Conservation (phyloP, 2,113 vertebrate species). For the Ornithorhynchus anatinus region DNA sequence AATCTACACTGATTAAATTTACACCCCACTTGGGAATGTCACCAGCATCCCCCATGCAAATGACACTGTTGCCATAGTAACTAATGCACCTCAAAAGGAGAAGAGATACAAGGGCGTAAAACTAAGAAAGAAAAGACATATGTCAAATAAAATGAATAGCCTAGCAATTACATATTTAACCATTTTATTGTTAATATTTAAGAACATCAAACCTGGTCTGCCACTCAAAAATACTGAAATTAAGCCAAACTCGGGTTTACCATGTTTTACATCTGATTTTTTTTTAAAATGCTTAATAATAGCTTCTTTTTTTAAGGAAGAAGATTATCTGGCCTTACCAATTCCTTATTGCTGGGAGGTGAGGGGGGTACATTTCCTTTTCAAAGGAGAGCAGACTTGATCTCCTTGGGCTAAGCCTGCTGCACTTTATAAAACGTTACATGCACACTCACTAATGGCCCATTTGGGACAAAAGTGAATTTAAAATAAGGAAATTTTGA, state of each 20-base stretch:
- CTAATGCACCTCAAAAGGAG: fast-evolving
- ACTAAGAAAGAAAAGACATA: neutral
- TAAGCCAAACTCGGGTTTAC: neutral
- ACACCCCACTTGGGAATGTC: neutral
- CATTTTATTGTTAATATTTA: no score
- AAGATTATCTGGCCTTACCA: neutral
- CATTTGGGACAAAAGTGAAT: no score
- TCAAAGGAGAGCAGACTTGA: no score
- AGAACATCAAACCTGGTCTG: no score
- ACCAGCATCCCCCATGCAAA: neutral
- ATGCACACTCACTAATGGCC: no score
- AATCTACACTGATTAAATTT: neutral
- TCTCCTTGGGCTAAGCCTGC: no score
- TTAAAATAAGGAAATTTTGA: no score
- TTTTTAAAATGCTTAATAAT: neutral
- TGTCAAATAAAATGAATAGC: neutral
- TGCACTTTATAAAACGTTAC: no score
- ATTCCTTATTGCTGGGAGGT: neutral
- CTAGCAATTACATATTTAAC: neutral
- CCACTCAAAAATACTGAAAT: neutral
- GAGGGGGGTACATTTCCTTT: no score
- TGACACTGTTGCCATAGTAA: neutral
- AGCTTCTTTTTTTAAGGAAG: neutral
- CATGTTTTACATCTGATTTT: neutral
- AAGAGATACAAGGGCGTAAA: neutral